These are phyloP conservation scores for roundworm (Caenorhabditis elegans) DNA, from an alignment of 1,140 invertebrate genomes.

Conservation along the genomic window WBcel235 BX284604.4:6322001-6322500, in stretches of 20 bases:
- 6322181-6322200: neutral
- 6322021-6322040: constrained; percentile 55
- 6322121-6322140: neutral
- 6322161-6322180: constrained; percentile 22
- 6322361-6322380: neutral
- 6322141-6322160: neutral
- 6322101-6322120: constrained; percentile 43
- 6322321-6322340: neutral
- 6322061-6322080: constrained; percentile 56
- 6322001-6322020: constrained; percentile 25
- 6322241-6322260: constrained; percentile 53
- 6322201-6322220: neutral
- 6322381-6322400: neutral
- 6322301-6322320: neutral
- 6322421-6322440: neutral
- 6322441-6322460: constrained; percentile 29
- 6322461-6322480: constrained; percentile 52
- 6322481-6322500: constrained; percentile 49
- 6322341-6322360: constrained; percentile 38
- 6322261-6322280: constrained; percentile 54
- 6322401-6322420: constrained; percentile 44
- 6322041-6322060: constrained; percentile 55
- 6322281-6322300: constrained; percentile 46
- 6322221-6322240: constrained; percentile 33
- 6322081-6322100: constrained; percentile 50